Evolutionary conservation across 2,888 invertebrate species (phyloP).

Genomic region (Diabrotica balteata): DNA sequence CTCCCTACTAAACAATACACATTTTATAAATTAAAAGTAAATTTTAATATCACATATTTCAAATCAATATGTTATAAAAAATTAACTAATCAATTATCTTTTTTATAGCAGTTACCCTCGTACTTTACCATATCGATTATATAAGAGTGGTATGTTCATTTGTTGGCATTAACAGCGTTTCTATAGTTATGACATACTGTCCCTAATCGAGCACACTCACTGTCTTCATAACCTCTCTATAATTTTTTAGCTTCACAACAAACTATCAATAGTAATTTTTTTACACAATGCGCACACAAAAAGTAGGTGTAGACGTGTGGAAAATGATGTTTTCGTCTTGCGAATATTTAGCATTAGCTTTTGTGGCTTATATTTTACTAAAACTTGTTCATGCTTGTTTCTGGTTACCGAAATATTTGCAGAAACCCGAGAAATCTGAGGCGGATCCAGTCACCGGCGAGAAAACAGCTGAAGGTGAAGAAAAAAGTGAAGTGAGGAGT

Average conservation of each 20-base stretch:
- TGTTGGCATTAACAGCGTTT: constrained; percentile 37
- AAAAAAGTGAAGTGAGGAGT: constrained; percentile 27
- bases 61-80: too few relatives aligned
- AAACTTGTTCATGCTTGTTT: constrained; percentile 71
- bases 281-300: constrained; percentile 68
- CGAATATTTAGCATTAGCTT: constrained; percentile 68
- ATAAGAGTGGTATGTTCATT: too few relatives aligned
- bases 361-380: constrained; percentile 70
- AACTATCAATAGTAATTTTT: too few relatives aligned
- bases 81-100: too few relatives aligned
- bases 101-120: too few relatives aligned
- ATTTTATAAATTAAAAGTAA: too few relatives aligned
- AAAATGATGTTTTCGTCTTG: constrained; percentile 71
- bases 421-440: constrained; percentile 62
- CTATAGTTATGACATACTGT: constrained; percentile 33
- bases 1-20: too few relatives aligned
- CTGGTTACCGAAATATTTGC: constrained; percentile 68
- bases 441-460: constrained; percentile 53
- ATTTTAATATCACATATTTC: too few relatives aligned
- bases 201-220: neutral
- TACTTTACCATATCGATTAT: too few relatives aligned
- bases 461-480: constrained; percentile 29
- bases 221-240: constrained; percentile 6
- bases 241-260: neutral
- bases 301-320: constrained; percentile 73